Evolutionary conservation across 2,797 vertebrate genomes (phyloP).

Genomic region (Protonibea diacanthus): DNA sequence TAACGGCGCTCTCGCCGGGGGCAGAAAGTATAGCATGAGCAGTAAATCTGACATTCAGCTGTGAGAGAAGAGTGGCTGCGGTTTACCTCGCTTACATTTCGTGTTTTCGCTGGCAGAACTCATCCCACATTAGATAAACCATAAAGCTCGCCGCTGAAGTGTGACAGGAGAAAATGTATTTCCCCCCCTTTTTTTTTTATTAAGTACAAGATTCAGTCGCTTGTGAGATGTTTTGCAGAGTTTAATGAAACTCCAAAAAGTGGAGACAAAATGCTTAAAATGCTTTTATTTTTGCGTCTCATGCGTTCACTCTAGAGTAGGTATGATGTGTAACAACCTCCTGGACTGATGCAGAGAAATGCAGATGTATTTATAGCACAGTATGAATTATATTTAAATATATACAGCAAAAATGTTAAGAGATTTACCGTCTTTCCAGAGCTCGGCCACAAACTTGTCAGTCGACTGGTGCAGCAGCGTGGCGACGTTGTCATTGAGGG

Average conservation of each 20-base stretch:
- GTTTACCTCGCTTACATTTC: slow-evolving; percentile 5
- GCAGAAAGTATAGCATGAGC: slow-evolving; percentile 3
- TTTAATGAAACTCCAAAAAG: background rate
- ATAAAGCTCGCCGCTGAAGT: slow-evolving; percentile 2
- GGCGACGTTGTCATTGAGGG: slow-evolving; percentile 96
- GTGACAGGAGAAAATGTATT: background rate
- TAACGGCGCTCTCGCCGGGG: background rate
- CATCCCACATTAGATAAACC: slow-evolving; percentile 18
- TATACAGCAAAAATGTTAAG: background rate
- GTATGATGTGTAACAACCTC: background rate
- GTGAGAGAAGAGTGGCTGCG: background rate
- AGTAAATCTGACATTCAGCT: slow-evolving; percentile 20
- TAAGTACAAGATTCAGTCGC: background rate
- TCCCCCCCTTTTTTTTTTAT: background rate
- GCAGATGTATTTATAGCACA: background rate
- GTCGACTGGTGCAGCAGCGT: slow-evolving; percentile 96
- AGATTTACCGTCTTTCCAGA: slow-evolving; percentile 96
- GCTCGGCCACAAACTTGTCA: slow-evolving; percentile 96
- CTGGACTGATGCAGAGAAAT: background rate
- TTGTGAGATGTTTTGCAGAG: background rate
- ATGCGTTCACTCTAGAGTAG: background rate
- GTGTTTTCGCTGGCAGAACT: slow-evolving; percentile 32
- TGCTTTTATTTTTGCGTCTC: background rate
- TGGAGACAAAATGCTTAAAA: background rate
- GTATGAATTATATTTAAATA: background rate